phyloP scores from a whole-genome alignment of 2,888 invertebrate genomes.

The Germaria angustata region DNA sequence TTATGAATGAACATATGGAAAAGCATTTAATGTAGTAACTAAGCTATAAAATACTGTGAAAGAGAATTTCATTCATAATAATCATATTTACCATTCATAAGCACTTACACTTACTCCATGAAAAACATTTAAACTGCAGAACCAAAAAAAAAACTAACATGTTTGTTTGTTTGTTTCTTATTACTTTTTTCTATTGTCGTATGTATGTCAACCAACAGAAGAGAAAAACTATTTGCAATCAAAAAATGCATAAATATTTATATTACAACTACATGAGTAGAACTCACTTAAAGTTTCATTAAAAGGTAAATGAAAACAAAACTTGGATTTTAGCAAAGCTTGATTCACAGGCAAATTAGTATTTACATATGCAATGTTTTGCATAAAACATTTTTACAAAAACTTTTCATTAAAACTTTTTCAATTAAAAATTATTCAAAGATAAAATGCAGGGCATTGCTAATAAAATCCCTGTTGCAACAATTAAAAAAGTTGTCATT shows the following conservation, averaged over 20 bases:
- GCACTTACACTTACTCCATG: background rate
- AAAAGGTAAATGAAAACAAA: background rate
- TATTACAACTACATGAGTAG: background rate
- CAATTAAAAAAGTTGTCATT: too few relatives aligned
- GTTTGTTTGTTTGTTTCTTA: background rate
- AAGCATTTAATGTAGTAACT: background rate
- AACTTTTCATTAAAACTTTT: background rate
- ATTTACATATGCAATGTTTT: background rate
- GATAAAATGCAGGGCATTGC: too few relatives aligned
- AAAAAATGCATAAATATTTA: constrained; percentile 2
- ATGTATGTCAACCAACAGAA: background rate
- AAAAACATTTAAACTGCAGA: background rate
- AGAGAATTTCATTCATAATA: constrained; percentile 10
- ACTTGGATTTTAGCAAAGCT: background rate
- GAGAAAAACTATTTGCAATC: background rate
- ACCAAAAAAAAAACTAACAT: background rate
- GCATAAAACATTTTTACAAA: background rate
- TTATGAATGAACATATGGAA: constrained; percentile 5
- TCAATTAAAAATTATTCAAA: background rate
- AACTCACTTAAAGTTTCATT: background rate
- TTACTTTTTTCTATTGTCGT: background rate
- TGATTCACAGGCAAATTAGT: background rate
- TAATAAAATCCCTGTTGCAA: too few relatives aligned
- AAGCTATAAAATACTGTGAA: background rate
- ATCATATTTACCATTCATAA: background rate